Conservation (phyloP, 2,888 invertebrate genomes). For the Drosophila anomalipes region DNA sequence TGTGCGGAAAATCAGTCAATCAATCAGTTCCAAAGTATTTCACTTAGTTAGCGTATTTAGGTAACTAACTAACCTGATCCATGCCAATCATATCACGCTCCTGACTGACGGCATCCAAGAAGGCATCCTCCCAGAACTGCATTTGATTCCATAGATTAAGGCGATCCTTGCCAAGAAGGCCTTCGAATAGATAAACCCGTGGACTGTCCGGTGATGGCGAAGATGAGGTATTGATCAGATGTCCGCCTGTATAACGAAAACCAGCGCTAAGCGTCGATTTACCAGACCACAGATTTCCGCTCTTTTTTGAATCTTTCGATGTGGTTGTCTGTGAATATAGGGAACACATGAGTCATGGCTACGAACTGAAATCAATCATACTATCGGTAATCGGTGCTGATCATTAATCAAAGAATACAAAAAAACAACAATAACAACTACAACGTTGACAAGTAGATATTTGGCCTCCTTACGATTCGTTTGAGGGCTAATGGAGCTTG, state of each 20-base stretch:
- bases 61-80: conserved; percentile 90
- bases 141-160: conserved; percentile 98
- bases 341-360: conserved; percentile 4
- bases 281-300: conserved; percentile 96
- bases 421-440: conserved; percentile 5
- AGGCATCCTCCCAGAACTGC: conserved; percentile 99
- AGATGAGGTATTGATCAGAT: conserved; percentile 92
- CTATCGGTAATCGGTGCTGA: conserved; percentile 21
- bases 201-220: conserved; percentile 94
- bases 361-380: background rate
- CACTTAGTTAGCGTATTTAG: background rate
- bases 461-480: conserved; percentile 3
- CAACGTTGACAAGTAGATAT: conserved; percentile 17
- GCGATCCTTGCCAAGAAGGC: conserved; percentile 89
- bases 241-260: conserved; percentile 94
- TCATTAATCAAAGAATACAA: conserved; percentile 5
- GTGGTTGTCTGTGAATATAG: conserved; percentile 81
- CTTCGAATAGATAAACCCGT: conserved; percentile 96
- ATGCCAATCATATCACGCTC: conserved; percentile 99
- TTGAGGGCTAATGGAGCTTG: background rate
- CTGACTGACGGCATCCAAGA: conserved; percentile 98
- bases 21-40: background rate
- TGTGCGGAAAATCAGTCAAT: background rate
- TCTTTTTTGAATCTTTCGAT: conserved; percentile 89
- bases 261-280: conserved; percentile 95